phyloP scores from a whole-genome alignment of 2,888 invertebrate genomes.

The Stictocephala bisonia region DNA sequence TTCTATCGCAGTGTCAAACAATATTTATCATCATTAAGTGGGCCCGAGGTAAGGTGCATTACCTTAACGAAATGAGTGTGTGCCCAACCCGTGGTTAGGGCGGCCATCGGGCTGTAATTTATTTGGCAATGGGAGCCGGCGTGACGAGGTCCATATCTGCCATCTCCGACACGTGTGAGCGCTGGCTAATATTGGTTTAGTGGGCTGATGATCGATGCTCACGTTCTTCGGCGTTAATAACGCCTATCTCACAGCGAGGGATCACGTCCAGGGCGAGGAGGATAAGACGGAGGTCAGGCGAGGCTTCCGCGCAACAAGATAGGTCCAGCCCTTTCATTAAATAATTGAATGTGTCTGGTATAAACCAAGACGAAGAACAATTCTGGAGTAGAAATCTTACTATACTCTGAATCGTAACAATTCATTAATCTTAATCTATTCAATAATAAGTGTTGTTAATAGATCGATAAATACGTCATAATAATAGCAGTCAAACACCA shows the following conservation, averaged over 20 bases:
- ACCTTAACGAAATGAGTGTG: constrained; percentile 4
- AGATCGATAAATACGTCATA: too few species aligned
- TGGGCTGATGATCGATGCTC: constrained; percentile 33
- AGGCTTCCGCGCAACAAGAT: constrained; percentile 7
- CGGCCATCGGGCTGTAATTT: constrained; percentile 34
- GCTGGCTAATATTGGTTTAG: constrained; percentile 34
- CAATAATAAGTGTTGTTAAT: too few species aligned
- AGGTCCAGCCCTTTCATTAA: too few species aligned
- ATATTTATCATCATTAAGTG: constrained; percentile 38
- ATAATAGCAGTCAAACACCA: too few species aligned
- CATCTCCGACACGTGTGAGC: constrained; percentile 30
- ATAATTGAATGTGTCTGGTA: too few species aligned
- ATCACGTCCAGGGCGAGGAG: constrained; percentile 32
- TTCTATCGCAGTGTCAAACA: constrained; percentile 30
- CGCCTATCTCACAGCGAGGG: constrained; percentile 30
- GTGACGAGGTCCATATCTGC: too few species aligned
- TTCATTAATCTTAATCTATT: too few species aligned
- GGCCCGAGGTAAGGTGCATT: constrained; percentile 32
- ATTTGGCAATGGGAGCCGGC: constrained; percentile 37
- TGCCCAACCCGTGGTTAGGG: constrained; percentile 9
- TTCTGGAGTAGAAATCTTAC: too few species aligned
- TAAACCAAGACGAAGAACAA: too few species aligned
- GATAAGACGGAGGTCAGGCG: too few species aligned
- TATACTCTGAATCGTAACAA: too few species aligned
- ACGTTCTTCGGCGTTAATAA: constrained; percentile 36